Percentiles rank a stretch among this genome's conserved stretches.
Conservation (phyloP, 2,797 vertebrate genomes). For the Leuciscus waleckii region DNA sequence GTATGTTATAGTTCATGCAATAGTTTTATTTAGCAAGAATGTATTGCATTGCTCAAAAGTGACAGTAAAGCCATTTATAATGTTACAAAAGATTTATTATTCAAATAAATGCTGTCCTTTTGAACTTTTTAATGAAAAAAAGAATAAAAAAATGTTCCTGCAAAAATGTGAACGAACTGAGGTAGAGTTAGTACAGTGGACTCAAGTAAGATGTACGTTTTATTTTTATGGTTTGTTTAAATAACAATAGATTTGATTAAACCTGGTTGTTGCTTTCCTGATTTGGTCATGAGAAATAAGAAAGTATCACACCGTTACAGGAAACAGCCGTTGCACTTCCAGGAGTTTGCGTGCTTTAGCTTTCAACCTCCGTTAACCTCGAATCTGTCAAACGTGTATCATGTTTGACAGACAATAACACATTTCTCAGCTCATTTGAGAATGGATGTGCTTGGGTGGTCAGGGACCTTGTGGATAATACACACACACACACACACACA, state of each 20-base stretch:
- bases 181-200: background rate
- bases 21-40: background rate
- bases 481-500: constrained; percentile 46
- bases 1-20: background rate
- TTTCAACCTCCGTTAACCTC: constrained; percentile 57
- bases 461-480: constrained; percentile 53
- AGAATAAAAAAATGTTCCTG: background rate
- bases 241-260: background rate
- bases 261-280: background rate
- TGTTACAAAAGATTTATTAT: background rate
- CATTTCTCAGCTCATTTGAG: constrained; percentile 62
- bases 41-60: background rate
- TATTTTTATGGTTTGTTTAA: background rate
- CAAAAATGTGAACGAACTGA: background rate
- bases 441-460: constrained; percentile 64
- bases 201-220: background rate
- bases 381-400: constrained; percentile 61
- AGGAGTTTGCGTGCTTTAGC: constrained; percentile 40
- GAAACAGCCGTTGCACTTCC: constrained; percentile 53
- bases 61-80: background rate
- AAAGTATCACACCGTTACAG: constrained; percentile 43
- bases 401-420: constrained; percentile 62
- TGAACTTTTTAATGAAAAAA: background rate
- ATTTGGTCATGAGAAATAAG: constrained; percentile 39
- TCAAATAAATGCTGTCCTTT: background rate